Base-by-base conservation (phyloP, 2,113 vertebrate genomes). In the Charadrius vociferus region DNA sequence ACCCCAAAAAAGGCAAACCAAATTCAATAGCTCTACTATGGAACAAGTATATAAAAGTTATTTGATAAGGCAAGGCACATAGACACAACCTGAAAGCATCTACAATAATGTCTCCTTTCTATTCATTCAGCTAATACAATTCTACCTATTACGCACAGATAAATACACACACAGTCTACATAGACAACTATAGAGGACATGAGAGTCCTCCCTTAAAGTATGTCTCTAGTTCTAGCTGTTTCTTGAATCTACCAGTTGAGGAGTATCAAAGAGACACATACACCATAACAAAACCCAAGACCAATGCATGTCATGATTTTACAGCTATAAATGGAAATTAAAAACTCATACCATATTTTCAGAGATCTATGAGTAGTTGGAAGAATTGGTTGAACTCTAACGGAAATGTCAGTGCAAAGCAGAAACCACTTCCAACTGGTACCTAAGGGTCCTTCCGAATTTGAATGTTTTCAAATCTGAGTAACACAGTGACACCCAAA, bases 1-100 rank as follows among this genome's bases (percentile, higher is more conserved):
- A 10, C 7, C 21, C 4, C 5, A 30, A 52, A 81, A 75, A 74
- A 20, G 3, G 7, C 3, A 3, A 1, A 0, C 45, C 22, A 65
- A n/a, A 6, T 66, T 68, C 41, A 84, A 18, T 41, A 78, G 32
- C 9, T 55, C 30, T 75, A 6, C 14, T 45, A 14, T 6, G 1
- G 12, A 85, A 53, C 12, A 65, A 55, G 0, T 10, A 1, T 17
- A 49, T 58, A 63, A 67, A 90, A 81, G 50, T 9, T 8, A 47
- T 26, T 86, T 81, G 7, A 39, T 36, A 63, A 55, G 6, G 4
- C 20, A 77, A 65, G 4, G 10, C 56, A 79, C 4, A 9, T 11
- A 77, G 13, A 27, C 23, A 93, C 11, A 83, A 23, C 4, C 5
- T 83, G 26, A 56, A 84, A 80, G 10, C 9, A 19, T 58, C 75